Conservation (phyloP, 2,113 vertebrate species). For the Epinephelus fuscoguttatus region DNA sequence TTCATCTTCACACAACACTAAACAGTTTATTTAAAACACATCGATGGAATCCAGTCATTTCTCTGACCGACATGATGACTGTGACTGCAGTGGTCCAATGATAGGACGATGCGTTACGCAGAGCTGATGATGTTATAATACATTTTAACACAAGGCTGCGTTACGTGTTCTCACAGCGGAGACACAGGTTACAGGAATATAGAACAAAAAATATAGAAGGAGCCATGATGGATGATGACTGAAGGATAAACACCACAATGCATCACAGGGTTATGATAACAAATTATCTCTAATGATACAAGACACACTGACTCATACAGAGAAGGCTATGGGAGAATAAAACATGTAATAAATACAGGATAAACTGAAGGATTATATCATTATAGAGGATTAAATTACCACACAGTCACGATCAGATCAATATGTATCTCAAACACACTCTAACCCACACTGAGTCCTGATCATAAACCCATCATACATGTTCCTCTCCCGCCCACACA, state of each 20-base stretch:
- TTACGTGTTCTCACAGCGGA: neutral
- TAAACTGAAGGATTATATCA: neutral
- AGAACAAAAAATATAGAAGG: neutral
- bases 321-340: neutral
- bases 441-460: too few relatives aligned
- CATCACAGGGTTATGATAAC: conserved; percentile 23
- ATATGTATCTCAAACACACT: too few relatives aligned
- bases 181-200: neutral
- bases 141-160: neutral
- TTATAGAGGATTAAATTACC: neutral
- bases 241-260: neutral
- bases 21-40: neutral
- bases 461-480: neutral
- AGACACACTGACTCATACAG: neutral
- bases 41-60: neutral
- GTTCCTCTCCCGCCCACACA: conserved; percentile 28
- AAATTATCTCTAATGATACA: conserved; percentile 2
- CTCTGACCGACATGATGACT: conserved; percentile 38
- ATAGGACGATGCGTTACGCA: conserved; percentile 61
- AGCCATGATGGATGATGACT: neutral
- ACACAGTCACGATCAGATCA: neutral
- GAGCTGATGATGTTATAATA: conserved; percentile 24
- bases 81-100: conserved; percentile 62
- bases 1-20: neutral
- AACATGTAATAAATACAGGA: neutral